Evolutionary conservation across 2,888 invertebrate species (phyloP), one percentile per base, ranked within the genome.

Genomic region (Zygogramma bicolorata): DNA sequence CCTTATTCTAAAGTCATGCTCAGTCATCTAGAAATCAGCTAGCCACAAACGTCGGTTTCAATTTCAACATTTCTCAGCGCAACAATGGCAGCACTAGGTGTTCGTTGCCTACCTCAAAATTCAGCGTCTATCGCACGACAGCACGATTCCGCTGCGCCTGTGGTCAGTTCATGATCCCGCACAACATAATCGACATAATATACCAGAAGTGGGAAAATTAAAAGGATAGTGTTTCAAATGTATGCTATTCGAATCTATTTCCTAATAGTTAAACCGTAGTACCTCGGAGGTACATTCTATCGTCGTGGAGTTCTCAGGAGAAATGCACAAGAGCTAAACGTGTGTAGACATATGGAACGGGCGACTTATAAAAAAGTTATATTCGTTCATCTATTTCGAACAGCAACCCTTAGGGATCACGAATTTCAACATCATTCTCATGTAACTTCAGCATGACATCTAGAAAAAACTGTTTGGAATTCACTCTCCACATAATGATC

Each of bases 201-300:
- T 53, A 53, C 25, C 25, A 53, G 53, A 53, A 53, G 53, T 53
- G 27, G 27, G 53, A 53, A 53, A 53, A 53, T 53, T 15, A 53
- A 27, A 53, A 53, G 53, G 20, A 25, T 53, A 2, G 53, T 3
- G 25, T 53, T 53, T 22, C 53, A 53, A 53, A 53, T 53, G 13
- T 53, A 53, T 53, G 27, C 53, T 53, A 53, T 53, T 27, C 27
- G 53, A 22, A 53, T 53, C 15, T 25, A 46, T 46, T 46, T 46
- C 46, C 46, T 46, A 46, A 46, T 46, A 46, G 46, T 46, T 46
- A 20, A 46, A 46, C 46, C 20, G 22, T 20, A 46, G 10, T 46
- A 46, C 46, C 46, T 46, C 46, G 46, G 20, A 46, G 46, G 46
- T 20, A 46, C 46, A 10, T 10, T 46, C 46, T 22, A 15, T 46